These are phyloP conservation scores for Tuberolachnus salignus DNA, from an alignment of 2,888 invertebrate genomes.

Conservation along the genomic window DNA sequence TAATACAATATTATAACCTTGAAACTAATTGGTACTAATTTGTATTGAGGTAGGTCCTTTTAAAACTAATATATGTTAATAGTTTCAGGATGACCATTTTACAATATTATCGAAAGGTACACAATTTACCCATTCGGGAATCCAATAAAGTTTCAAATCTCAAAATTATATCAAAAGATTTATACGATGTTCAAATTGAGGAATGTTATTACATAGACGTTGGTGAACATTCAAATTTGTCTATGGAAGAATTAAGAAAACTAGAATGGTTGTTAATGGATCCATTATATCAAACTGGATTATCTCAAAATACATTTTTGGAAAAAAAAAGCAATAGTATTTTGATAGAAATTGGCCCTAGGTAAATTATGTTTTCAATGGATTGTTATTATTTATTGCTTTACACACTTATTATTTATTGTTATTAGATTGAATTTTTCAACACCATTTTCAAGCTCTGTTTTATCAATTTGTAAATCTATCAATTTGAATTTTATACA, in stretches of 20 bases:
- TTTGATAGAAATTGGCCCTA: constrained; percentile 87
- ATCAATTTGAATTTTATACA: constrained; percentile 77
- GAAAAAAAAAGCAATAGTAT: constrained; percentile 42
- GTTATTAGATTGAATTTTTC: constrained; percentile 83
- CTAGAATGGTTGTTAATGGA: constrained; percentile 81
- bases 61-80: not conserved
- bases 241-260: constrained; percentile 69
- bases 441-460: constrained; percentile 94
- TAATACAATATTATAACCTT: not conserved
- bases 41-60: no score
- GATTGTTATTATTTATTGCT: not conserved
- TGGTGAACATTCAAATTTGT: constrained; percentile 65
- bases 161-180: constrained; percentile 8
- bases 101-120: constrained; percentile 32
- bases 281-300: constrained; percentile 69
- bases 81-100: constrained; percentile 45
- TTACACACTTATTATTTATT: not conserved
- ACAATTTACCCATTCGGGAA: constrained; percentile 26
- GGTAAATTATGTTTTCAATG: constrained; percentile 65
- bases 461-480: constrained; percentile 90
- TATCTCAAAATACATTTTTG: constrained; percentile 62
- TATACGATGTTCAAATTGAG: constrained; percentile 64
- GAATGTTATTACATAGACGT: constrained; percentile 81
- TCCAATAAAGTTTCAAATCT: constrained; percentile 17
- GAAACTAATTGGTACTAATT: not conserved